phyloP scores from a whole-genome alignment of 1,140 invertebrate genomes.

The Euwallacea similis region DNA sequence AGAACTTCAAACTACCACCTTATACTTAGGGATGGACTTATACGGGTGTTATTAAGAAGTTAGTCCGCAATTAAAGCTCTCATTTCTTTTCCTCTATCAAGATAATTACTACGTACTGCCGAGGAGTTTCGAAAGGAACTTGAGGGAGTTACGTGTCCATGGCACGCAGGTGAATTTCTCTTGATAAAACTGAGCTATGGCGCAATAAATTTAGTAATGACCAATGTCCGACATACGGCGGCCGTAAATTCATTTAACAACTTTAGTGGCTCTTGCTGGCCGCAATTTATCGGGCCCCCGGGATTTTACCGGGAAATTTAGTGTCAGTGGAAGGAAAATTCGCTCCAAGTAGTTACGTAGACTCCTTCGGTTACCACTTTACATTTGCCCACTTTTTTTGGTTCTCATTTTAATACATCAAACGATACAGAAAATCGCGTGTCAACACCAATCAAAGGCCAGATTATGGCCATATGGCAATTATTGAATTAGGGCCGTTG shows the following conservation, averaged over 20 bases:
- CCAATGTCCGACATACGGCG: constrained; percentile 48
- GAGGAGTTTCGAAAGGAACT: too few relatives aligned
- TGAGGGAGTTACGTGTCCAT: too few relatives aligned
- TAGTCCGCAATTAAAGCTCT: background rate
- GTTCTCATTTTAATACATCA: too few relatives aligned
- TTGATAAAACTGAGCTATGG: constrained; percentile 39
- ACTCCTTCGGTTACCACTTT: too few relatives aligned
- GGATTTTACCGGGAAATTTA: constrained; percentile 44
- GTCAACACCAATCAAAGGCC: constrained; percentile 26
- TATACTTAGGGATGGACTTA: too few relatives aligned
- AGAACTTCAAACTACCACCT: too few relatives aligned
- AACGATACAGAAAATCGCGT: constrained; percentile 1
- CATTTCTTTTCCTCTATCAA: background rate
- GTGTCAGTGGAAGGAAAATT: constrained; percentile 33
- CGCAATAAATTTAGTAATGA: constrained; percentile 50
- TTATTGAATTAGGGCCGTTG: constrained; percentile 47
- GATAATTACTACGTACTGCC: too few relatives aligned
- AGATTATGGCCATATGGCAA: constrained; percentile 50
- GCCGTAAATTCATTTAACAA: constrained; percentile 54
- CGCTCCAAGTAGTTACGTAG: constrained; percentile 5
- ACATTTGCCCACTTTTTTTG: too few relatives aligned
- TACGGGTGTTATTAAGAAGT: background rate
- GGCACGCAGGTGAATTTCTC: constrained; percentile 21
- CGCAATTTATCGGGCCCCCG: constrained; percentile 49
- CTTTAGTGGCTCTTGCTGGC: constrained; percentile 50